Evolutionary conservation across 2,888 invertebrate genomes (phyloP), one percentile per base, ranked within the genome.

Genomic region (Sycophila texana): DNA sequence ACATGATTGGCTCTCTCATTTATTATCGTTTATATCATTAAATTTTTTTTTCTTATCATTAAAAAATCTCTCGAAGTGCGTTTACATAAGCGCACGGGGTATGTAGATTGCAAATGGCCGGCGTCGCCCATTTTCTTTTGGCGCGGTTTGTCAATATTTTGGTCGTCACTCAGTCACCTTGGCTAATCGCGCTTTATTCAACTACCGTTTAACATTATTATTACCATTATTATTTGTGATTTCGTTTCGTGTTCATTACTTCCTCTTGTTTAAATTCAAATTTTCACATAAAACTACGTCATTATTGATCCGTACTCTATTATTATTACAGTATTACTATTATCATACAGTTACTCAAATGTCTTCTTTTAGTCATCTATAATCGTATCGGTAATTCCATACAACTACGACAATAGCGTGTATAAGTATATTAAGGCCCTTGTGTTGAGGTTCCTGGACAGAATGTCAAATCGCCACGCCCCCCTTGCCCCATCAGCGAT

Each of bases 361-460:
- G 77, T 60, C 58, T 60, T 77, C 61, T 26, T 77, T 79, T 77
- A 79, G 61, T 67, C 74, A 47, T 67, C 67, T 74, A 76, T 76
- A 83, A 82, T 83, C 80, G 82, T 83, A 84, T 84, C 79, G 82
- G 76, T 84, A 74, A 60, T 63, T 74, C 47, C 51, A 83, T 80
- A 82, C 82, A 79, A 82, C 81, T 83, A 84, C 80, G 84, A 83
- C 75, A 39, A 80, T 73, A 80, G 77, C 61, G 55, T 79, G 70
- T 85, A 86, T 83, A 87, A 88, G 87, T 87, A 87, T 87, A 86
- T 86, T 87, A 87, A 87, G 88, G 87, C 88, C 88, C 85, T 84
- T 84, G 82, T 86, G 83, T 85, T 86, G 85, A 87, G 86, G 86
- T 85, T 84, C 84, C 81, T 85, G 85, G 85, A 86, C 85, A 86